These are phyloP conservation scores for Pleuronectes platessa DNA, from an alignment of 2,113 vertebrate genomes.

Conservation along the genomic window DNA sequence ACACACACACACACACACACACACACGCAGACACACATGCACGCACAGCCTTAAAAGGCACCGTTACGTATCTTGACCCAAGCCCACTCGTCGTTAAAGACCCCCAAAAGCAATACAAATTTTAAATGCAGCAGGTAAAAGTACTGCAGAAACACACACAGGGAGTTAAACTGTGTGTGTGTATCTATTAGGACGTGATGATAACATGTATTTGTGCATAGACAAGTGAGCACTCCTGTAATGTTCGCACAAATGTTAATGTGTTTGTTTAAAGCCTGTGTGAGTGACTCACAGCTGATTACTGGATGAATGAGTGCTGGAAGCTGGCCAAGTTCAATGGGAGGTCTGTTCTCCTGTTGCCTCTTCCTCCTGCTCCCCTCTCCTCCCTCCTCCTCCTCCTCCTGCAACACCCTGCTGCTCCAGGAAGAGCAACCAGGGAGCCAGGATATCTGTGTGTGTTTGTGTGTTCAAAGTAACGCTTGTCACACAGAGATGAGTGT, in stretches of 20 bases:
- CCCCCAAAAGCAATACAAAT: neutral
- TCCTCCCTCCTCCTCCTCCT: neutral
- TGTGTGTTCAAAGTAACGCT: conserved; percentile 3
- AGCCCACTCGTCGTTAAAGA: conserved; percentile 49
- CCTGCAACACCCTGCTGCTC: conserved; percentile 53
- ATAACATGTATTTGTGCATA: neutral
- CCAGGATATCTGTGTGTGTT: conserved; percentile 40
- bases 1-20: neutral
- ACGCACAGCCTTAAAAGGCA: conserved; percentile 32
- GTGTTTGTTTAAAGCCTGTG: conserved; percentile 65
- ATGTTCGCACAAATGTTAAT: conserved; percentile 61
- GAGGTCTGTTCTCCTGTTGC: conserved; percentile 79
- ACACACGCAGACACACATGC: neutral
- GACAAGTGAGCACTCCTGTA: neutral
- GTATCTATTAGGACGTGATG: conserved; percentile 23
- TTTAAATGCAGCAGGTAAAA: conserved; percentile 4
- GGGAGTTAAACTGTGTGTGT: conserved; percentile 1
- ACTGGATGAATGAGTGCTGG: conserved; percentile 87
- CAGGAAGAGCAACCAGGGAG: conserved; percentile 64
- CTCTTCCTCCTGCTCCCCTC: conserved; percentile 29
- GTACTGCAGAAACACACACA: neutral
- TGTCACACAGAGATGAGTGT: neutral
- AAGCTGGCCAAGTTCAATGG: conserved; percentile 88
- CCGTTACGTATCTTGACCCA: conserved; percentile 77
- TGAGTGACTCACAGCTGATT: conserved; percentile 92